A percentile compares a stretch with the other conserved stretches of the same genome.
Conservation (phyloP, 2,797 vertebrate species). For the Parauchenoglanis punctatus region DNA sequence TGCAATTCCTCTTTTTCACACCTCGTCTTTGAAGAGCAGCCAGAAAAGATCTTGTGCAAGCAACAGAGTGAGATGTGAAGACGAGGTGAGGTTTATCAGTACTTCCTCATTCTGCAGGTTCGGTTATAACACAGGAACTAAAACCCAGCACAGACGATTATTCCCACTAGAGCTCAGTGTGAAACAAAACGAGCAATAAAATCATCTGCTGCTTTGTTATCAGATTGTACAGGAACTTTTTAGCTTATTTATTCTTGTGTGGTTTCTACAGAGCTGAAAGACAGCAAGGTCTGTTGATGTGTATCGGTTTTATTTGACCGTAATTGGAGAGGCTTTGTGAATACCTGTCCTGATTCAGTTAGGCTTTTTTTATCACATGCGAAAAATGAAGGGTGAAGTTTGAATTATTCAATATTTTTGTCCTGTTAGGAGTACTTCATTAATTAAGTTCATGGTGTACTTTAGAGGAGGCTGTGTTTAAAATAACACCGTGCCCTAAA, state of each 20-base stretch:
- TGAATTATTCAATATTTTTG: background rate
- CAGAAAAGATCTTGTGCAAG: conserved; percentile 63
- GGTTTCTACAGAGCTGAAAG: background rate
- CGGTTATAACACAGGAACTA: conserved; percentile 29
- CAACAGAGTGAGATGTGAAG: conserved; percentile 68
- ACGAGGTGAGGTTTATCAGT: conserved; percentile 58
- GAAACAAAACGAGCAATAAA: conserved; percentile 2
- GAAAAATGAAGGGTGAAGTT: background rate
- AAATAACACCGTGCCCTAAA: background rate
- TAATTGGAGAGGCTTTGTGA: background rate
- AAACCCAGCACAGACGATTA: background rate
- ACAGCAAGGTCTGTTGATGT: background rate
- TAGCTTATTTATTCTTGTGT: background rate
- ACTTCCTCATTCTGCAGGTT: conserved; percentile 59
- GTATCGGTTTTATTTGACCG: background rate
- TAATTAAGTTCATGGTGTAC: no score
- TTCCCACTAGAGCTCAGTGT: background rate
- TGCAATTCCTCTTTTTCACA: conserved; percentile 66
- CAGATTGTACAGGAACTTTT: background rate
- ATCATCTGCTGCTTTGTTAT: background rate
- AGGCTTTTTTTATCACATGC: background rate
- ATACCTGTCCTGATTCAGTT: background rate
- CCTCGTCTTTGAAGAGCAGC: conserved; percentile 60
- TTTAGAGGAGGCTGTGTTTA: background rate
- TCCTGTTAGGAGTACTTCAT: background rate